phyloP scores from a whole-genome alignment of 2,113 vertebrate genomes.

The Cryptomyrus ogoouensis region DNA sequence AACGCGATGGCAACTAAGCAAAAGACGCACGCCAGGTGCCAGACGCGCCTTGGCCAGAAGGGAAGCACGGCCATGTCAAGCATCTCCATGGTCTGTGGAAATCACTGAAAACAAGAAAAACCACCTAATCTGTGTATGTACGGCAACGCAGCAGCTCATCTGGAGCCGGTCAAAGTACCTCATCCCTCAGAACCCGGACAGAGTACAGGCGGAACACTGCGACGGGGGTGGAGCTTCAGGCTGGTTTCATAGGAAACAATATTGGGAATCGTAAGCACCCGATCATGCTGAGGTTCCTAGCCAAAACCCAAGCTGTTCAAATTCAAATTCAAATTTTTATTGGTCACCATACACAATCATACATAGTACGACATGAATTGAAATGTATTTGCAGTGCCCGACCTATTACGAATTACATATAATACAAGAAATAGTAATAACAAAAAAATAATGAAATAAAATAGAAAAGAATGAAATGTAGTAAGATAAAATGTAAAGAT shows the following conservation, averaged over 20 bases:
- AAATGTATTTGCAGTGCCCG: no score
- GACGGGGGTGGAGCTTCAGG: not conserved
- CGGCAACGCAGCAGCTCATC: not conserved
- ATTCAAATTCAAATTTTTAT: no score
- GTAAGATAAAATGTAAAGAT: no score
- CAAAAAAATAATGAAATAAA: no score
- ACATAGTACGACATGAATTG: no score
- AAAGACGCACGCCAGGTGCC: slow-evolving; percentile 49
- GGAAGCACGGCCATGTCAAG: slow-evolving; percentile 18
- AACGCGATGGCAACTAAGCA: slow-evolving; percentile 51
- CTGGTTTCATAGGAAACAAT: not conserved
- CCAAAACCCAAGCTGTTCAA: not conserved
- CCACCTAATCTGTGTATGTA: not conserved
- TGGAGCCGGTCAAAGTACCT: not conserved
- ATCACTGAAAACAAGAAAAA: not conserved
- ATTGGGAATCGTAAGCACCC: not conserved
- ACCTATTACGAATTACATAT: no score
- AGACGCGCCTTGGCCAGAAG: slow-evolving; percentile 42
- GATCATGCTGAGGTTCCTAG: not conserved
- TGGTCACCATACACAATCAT: no score
- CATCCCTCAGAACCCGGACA: not conserved
- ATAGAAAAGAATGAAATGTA: no score
- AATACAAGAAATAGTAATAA: no score
- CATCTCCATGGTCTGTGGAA: slow-evolving; percentile 28
- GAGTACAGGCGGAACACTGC: not conserved